Conservation (phyloP, 2,797 vertebrate species). For the Mus minutoides region DNA sequence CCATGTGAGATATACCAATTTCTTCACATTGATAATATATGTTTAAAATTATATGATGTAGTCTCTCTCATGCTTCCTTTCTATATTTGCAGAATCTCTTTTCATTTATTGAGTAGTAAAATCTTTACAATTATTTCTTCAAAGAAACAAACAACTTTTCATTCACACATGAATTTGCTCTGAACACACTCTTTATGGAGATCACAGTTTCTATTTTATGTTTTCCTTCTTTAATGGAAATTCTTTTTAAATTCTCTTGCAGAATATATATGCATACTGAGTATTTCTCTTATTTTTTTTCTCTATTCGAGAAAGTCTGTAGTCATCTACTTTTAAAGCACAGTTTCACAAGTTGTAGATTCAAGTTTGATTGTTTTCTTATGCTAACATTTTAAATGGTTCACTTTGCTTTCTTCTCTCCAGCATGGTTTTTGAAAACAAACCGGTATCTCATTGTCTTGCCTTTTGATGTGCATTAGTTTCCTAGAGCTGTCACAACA, state of each 20-base stretch:
- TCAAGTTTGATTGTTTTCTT: not conserved
- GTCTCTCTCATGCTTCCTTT: not conserved
- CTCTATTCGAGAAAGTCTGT: not conserved
- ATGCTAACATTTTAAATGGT: not conserved
- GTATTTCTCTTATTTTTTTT: not conserved
- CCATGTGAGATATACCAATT: not conserved
- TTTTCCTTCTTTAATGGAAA: not conserved
- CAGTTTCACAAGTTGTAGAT: not conserved
- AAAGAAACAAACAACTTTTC: not conserved
- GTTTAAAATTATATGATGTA: not conserved
- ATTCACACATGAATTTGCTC: not conserved
- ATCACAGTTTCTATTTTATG: not conserved
- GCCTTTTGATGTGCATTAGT: not conserved
- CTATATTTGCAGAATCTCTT: not conserved
- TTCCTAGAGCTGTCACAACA: not conserved
- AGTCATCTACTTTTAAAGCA: not conserved
- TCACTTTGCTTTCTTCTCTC: not conserved
- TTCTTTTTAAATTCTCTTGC: not conserved
- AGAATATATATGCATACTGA: not conserved
- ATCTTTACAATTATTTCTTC: not conserved
- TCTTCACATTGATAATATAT: not conserved
- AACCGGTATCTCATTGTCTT: not conserved
- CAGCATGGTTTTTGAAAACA: not conserved
- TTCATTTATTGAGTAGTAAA: not conserved
- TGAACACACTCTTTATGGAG: not conserved